Conservation (phyloP, 1,140 invertebrate species). For the Littorina saxatilis region DNA sequence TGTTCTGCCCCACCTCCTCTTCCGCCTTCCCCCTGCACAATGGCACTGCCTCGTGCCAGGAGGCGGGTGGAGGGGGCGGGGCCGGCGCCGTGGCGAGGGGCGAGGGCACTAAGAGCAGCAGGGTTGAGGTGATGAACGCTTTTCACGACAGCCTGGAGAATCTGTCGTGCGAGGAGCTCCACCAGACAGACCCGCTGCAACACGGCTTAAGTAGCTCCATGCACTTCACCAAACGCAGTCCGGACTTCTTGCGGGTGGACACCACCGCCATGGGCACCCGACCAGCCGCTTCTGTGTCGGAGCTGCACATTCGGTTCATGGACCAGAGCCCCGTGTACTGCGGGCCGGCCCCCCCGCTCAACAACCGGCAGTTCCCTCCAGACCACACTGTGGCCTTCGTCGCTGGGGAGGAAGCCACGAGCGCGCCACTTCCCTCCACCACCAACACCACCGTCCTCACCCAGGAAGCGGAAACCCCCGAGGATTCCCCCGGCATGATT, state of each 20-base stretch:
- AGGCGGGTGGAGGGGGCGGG: constrained; percentile 30
- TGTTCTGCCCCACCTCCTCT: constrained; percentile 33
- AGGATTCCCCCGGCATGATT: too few relatives aligned
- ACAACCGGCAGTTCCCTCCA: too few relatives aligned
- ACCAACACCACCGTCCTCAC: too few relatives aligned
- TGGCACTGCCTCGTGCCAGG: constrained; percentile 40
- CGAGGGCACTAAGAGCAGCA: constrained; percentile 34
- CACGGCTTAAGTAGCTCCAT: background rate
- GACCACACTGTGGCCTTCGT: too few relatives aligned
- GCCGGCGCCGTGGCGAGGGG: constrained; percentile 8
- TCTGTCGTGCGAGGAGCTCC: constrained; percentile 47
- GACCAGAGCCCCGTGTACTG: too few relatives aligned
- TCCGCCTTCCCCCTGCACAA: constrained; percentile 32
- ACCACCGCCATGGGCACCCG: too few relatives aligned
- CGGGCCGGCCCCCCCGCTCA: too few relatives aligned
- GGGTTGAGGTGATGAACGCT: constrained; percentile 36
- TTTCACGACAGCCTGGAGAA: constrained; percentile 47
- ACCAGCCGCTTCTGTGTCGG: too few relatives aligned
- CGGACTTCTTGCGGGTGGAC: background rate
- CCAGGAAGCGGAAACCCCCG: too few relatives aligned
- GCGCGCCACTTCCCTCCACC: too few relatives aligned
- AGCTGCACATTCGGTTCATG: too few relatives aligned
- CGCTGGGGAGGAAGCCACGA: too few relatives aligned
- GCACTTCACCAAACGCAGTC: background rate
- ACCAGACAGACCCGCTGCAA: background rate